phyloP scores from a whole-genome alignment of 2,797 vertebrate genomes.

The Coccyzus lansbergi region DNA sequence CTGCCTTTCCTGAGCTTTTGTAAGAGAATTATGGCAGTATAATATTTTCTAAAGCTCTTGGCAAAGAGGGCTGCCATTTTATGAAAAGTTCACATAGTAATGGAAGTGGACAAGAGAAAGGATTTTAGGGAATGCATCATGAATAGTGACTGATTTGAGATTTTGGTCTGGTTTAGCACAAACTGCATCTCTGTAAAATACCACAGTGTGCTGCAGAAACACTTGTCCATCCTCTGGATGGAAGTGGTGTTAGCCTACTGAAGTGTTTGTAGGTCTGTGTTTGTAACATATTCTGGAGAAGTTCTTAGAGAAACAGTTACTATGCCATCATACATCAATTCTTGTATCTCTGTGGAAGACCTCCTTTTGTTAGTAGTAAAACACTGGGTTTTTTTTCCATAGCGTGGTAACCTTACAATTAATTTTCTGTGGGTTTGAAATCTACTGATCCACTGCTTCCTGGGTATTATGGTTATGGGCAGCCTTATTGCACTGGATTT shows the following conservation, averaged over 20 bases:
- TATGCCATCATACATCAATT: background rate
- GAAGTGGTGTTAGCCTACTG: background rate
- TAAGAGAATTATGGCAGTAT: background rate
- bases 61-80: background rate
- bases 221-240: background rate
- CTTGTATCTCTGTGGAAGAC: background rate
- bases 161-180: background rate
- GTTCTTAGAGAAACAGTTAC: background rate
- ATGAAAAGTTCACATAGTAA: background rate
- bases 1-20: background rate
- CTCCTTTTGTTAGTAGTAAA: background rate
- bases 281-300: background rate
- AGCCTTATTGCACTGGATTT: background rate
- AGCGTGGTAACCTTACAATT: background rate
- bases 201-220: background rate
- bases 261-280: background rate
- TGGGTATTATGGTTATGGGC: background rate
- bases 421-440: background rate
- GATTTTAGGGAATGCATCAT: background rate
- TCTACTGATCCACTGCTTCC: background rate
- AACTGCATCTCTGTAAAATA: background rate
- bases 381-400: background rate
- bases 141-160: background rate
- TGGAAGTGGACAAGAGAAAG: background rate
- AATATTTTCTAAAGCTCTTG: background rate